These are phyloP conservation scores for Harlomillsia oculata DNA, from an alignment of 1,140 invertebrate genomes.

Conservation along the genomic window DNA sequence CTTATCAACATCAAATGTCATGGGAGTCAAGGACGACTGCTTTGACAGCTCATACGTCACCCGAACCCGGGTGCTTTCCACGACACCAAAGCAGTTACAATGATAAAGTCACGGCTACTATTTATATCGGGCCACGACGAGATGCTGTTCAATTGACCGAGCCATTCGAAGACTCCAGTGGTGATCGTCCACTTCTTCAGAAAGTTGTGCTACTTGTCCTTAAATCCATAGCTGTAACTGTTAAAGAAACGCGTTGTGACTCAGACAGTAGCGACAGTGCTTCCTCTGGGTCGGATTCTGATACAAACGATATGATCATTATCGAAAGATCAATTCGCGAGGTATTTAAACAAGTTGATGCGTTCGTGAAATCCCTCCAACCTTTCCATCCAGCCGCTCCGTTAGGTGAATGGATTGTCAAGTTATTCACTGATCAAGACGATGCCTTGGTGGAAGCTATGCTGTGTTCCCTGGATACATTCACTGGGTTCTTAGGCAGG, in stretches of 20 bases:
- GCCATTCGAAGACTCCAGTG: constrained; percentile 32
- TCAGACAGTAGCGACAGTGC: constrained; percentile 45
- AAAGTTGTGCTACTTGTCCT: constrained; percentile 73
- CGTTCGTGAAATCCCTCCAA: constrained; percentile 65
- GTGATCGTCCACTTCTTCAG: constrained; percentile 59
- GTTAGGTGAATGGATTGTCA: constrained; percentile 75
- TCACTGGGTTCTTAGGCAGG: constrained; percentile 67
- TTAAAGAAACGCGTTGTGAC: constrained; percentile 66
- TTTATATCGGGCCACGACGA: constrained; percentile 25
- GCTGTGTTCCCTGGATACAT: constrained; percentile 80
- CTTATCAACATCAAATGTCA: too few relatives aligned
- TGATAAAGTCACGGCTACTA: constrained; percentile 12
- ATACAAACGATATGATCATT: constrained; percentile 73
- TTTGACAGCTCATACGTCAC: background rate
- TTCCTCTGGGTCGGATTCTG: constrained; percentile 37
- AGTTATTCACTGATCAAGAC: constrained; percentile 79
- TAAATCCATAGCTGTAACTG: constrained; percentile 78
- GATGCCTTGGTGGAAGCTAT: constrained; percentile 84
- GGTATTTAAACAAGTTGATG: constrained; percentile 60
- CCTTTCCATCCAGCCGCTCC: constrained; percentile 78
- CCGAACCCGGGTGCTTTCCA: too few relatives aligned
- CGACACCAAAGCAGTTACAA: background rate
- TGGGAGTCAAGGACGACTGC: background rate
- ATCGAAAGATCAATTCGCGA: constrained; percentile 75
- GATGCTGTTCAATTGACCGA: constrained; percentile 17